Evolutionary conservation across 2,797 vertebrate genomes (phyloP), one percentile per base, ranked within the genome.

Genomic region (Cetoscarus ocellatus): DNA sequence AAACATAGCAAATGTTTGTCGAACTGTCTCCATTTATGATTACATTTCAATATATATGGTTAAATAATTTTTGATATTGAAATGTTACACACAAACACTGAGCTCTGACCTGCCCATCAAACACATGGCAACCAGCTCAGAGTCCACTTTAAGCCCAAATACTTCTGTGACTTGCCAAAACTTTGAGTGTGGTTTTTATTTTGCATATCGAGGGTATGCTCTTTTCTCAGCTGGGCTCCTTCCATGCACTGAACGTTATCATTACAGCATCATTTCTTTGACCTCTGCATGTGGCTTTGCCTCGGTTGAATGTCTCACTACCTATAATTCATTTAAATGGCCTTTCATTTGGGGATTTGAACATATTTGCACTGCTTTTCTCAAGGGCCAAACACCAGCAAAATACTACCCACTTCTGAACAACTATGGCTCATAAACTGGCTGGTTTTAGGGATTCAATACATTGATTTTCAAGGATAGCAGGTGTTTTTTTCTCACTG

Each of bases 121-220:
- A 14, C 60, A 61, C 53, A 38, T 53, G 40, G 19, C 59, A 58
- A n/a, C 7, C n/a, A 47, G 53, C 14, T 68, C 10, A 54, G 9
- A n/a, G 51, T 71, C 63, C 55, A 66, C 42, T 77, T 42, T 39
- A 5, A 67, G 61, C 34, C 70, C 49, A 64, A 18, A 47, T 7
- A 63, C n/a, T 17, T 18, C 52, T 51, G 0, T 14, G 35, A 11
- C 38, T 55, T 42, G 39, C 80, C 56, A 61, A 61, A 11, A 61
- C 18, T 12, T 57, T 17, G 43, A 52, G 39, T 39, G 19, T 38
- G 7, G 43, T 62, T 67, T 74, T 34, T 68, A 57, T 58, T 77
- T 70, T 70, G 36, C 35, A 73, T 54, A 48, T 27, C 56, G 53
- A 34, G 6, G 1, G 7, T 42, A 14, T 11, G 5, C 11, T 12